Percentiles rank a stretch among this genome's conserved stretches.
Evolutionary conservation across 2,888 invertebrate genomes (phyloP).

Genomic region (Eurytoma californica): DNA sequence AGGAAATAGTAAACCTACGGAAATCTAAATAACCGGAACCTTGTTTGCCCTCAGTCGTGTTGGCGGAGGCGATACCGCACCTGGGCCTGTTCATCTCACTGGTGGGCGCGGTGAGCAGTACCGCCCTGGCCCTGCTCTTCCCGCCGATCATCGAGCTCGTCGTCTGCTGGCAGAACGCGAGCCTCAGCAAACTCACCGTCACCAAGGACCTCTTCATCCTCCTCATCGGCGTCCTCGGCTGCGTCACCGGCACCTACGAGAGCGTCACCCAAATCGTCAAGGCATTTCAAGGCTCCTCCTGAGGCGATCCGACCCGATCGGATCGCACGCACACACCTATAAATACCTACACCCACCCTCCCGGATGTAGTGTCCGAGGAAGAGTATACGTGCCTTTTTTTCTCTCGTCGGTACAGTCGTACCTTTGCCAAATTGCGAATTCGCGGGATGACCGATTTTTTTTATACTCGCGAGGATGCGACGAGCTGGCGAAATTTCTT

Average conservation of each 20-base stretch:
- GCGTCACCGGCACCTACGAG: conserved; percentile 85
- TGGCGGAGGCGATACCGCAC: conserved; percentile 91
- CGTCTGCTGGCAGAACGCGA: conserved; percentile 79
- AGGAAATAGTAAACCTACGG: too few relatives aligned
- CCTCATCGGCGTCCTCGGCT: conserved; percentile 82
- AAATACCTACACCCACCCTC: too few relatives aligned
- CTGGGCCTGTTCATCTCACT: conserved; percentile 92
- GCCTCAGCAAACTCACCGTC: conserved; percentile 73
- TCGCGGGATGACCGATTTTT: too few relatives aligned
- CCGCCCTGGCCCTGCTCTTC: conserved; percentile 90
- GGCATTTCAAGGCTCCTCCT: conserved; percentile 72
- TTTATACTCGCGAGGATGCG: not conserved
- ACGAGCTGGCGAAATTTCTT: not conserved
- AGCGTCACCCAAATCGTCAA: conserved; percentile 81
- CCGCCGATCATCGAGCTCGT: conserved; percentile 92
- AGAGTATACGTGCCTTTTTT: not conserved
- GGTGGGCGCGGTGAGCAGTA: conserved; percentile 93
- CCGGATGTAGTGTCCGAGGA: not conserved
- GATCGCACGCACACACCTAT: too few relatives aligned
- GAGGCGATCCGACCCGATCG: not conserved
- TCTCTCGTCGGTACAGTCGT: too few relatives aligned
- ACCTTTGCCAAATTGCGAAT: not conserved
- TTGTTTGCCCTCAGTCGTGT: conserved; percentile 81
- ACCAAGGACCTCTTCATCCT: conserved; percentile 81
- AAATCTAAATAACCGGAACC: too few relatives aligned